Base-by-base conservation (phyloP, 1,140 invertebrate species). In the Phthorimaea operculella region DNA sequence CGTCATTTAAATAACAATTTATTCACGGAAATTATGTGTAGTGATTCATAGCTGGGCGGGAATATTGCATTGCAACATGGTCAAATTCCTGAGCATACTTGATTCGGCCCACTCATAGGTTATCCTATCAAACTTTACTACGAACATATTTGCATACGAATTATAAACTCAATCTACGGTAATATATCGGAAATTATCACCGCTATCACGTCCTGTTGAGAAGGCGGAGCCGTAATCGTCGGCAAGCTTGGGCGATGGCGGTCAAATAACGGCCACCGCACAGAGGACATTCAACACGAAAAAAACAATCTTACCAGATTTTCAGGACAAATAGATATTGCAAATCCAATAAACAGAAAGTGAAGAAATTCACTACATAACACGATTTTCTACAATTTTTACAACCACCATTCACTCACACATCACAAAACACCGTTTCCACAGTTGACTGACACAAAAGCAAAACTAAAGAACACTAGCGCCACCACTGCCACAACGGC, bases 241-340 rank as follows among this genome's bases (percentile, higher is more conserved):
- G 57, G 45, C 44, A 45, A 54, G 57, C 57, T 58, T 58, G 51
- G 57, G 51, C 57, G 57, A 58, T 58, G 57, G 57, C 57, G 57
- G 57, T 58, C 52, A 52, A 58, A 53, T 57, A 57, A 57, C 55
- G 55, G 55, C 55, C 50, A 42, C 49, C 39, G 12, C 1, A 47
- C 16, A 10, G 49, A 42, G 10, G n/a, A 39, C 36, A 39, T 39
- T 39, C 36, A 39, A 3, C 36, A 39, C 36, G n/a, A 10, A 39
- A n/a, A 39, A 10, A 9, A 12, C 36, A 39, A 10, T 39, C 36
- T 39, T n/a, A n/a, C n/a, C 36, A 39, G 10, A 39, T 12, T 39
- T n/a, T 39, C 1, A 39, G 10, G 21, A 6, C 21, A 39, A 39
- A 10, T 9, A 39, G 10, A 39, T 39, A 12, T 4, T 39, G 36